Base-by-base conservation (phyloP, 2,797 vertebrate genomes). In the Pelobates cultripes region DNA sequence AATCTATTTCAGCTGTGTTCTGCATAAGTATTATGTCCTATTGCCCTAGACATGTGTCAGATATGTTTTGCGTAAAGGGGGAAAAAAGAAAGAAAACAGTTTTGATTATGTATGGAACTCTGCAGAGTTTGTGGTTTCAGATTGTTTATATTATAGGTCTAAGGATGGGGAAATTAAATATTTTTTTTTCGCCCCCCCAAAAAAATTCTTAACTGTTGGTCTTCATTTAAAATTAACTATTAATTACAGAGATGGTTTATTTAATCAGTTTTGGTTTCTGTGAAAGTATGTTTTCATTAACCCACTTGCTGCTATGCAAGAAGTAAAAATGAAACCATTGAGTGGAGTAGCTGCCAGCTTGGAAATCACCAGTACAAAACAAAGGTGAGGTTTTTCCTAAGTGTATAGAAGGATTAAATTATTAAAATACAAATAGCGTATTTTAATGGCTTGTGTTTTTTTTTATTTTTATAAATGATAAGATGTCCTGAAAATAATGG, bases 1-100 rank as follows among this genome's bases (percentile, higher is more conserved):
- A 88, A 89, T 87, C 85, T 57, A 85, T 85, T 80, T 87, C 87
- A 85, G 90, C 87, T 89, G 87, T 8, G 84, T 84, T 77, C 86
- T 73, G 83, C 42, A 45, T 75, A n/a, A 44, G 14, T 40, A 75
- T 63, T 75, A 43, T 45, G 57, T 75, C 42, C 17, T 64, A 63
- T 75, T 75, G 57, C 40, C 73, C 15, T 8, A 53, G 15, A 64
- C 57, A 73, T 57, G 73, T 75, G 73, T 63, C 73, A 63, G 14
- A 75, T 75, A 42, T 63, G 55, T 64, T 64, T 75, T 74, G 41
- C n/a, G 53, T 73, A 57, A 15, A 73, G 47, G 41, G 3, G 44
- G 44, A 51, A 51, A 51, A 28, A 17, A 47, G 3, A 60, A 7
- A 42, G 14, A 60, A 63, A 1, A 17, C 88, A 85, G 78, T 87